These are phyloP conservation scores for Dysmachus trigonus DNA, from an alignment of 2,888 invertebrate species.

Conservation along the genomic window DNA sequence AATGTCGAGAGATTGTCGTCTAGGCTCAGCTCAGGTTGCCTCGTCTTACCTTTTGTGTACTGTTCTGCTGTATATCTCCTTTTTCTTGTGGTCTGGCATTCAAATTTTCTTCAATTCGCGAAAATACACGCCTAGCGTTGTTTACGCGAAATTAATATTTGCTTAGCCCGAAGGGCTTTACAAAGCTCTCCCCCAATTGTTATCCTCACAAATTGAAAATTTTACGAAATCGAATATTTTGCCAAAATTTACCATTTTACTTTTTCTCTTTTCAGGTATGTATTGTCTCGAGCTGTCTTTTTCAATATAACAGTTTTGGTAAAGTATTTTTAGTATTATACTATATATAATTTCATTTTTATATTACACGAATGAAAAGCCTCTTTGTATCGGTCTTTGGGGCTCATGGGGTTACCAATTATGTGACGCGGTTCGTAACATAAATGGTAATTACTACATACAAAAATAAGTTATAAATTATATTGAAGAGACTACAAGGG, in stretches of 20 bases:
- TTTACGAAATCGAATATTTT: background rate
- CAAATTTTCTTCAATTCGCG: background rate
- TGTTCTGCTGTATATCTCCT: background rate
- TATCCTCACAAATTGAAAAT: background rate
- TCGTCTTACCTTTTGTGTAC: background rate
- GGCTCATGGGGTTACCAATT: too few relatives aligned
- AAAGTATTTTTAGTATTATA: background rate
- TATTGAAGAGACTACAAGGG: too few relatives aligned
- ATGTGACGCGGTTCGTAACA: too few relatives aligned
- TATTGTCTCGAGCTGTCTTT: background rate
- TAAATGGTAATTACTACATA: too few relatives aligned
- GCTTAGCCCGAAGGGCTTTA: background rate
- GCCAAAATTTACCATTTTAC: background rate
- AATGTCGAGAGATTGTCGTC: background rate
- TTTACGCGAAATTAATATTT: background rate
- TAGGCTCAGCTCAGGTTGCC: background rate
- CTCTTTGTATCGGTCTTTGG: background rate
- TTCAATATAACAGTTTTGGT: background rate
- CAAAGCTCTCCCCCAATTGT: background rate
- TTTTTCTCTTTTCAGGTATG: constrained; percentile 2
- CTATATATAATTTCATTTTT: background rate
- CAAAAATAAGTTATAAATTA: background rate
- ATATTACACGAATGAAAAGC: background rate
- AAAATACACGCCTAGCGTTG: background rate
- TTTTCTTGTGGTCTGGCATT: background rate